Evolutionary conservation across 2,797 vertebrate genomes (phyloP).

Genomic region (Ambastaia sidthimunki): DNA sequence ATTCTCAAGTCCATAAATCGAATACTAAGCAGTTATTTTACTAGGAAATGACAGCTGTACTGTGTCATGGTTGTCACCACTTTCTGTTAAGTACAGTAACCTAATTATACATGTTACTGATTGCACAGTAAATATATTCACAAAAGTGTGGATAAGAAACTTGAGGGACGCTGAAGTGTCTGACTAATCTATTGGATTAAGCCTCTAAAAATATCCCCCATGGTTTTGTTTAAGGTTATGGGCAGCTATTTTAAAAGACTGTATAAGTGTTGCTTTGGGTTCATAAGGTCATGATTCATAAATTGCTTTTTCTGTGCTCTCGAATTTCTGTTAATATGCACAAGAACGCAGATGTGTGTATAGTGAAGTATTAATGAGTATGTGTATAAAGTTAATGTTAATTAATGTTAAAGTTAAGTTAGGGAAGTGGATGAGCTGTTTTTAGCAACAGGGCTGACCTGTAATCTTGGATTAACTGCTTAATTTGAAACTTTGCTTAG

Average conservation of each 20-base stretch:
- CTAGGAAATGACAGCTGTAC: constrained; percentile 2
- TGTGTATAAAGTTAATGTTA: constrained; percentile 2
- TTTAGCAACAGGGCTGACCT: constrained; percentile 8
- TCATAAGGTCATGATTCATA: not conserved
- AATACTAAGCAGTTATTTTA: not conserved
- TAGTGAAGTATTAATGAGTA: not conserved
- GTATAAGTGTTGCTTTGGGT: constrained; percentile 57
- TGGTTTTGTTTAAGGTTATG: constrained; percentile 68
- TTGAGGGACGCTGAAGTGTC: constrained; percentile 56
- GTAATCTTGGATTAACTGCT: constrained; percentile 5
- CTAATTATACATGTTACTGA: no score
- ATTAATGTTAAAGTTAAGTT: not conserved
- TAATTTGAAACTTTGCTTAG: not conserved
- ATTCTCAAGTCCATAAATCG: not conserved
- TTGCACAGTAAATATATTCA: not conserved
- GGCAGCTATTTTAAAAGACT: not conserved
- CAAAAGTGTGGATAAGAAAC: not conserved
- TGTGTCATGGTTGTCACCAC: not conserved
- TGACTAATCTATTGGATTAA: constrained; percentile 77
- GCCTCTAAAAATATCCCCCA: constrained; percentile 71
- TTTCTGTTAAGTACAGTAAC: not conserved
- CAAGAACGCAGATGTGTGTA: not conserved
- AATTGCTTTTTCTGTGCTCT: not conserved
- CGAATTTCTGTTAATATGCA: not conserved
- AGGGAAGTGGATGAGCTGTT: not conserved